A percentile compares a stretch with the other conserved stretches of the same genome.
These are phyloP conservation scores for Tenrec ecaudatus DNA, from an alignment of 2,113 vertebrate species.

Conservation along the genomic window DNA sequence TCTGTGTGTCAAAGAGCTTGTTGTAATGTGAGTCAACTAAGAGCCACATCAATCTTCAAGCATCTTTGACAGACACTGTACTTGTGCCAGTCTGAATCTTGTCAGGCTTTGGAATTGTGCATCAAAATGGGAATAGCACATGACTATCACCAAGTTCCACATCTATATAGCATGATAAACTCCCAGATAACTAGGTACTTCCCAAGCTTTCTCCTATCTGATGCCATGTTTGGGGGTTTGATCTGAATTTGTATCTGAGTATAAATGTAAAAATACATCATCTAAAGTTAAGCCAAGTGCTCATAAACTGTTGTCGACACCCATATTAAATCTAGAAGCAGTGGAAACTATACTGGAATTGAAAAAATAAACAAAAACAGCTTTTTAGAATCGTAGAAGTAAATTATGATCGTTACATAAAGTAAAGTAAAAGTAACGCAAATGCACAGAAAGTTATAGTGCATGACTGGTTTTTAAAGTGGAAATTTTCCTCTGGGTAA, in stretches of 20 bases:
- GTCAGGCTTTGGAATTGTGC: constrained; percentile 76
- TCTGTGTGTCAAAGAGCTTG: constrained; percentile 89
- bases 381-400: neutral
- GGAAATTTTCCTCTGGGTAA: neutral
- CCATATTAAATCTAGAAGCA: constrained; percentile 23
- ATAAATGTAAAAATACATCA: constrained; percentile 42
- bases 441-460: neutral
- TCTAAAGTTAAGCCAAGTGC: constrained; percentile 34
- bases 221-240: neutral
- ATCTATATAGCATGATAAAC: constrained; percentile 68
- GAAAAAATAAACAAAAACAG: neutral
- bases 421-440: constrained; percentile 57
- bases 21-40: constrained; percentile 85
- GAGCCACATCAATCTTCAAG: constrained; percentile 85
- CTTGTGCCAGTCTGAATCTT: constrained; percentile 81
- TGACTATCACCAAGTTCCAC: constrained; percentile 68
- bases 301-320: neutral
- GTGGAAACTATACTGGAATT: neutral
- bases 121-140: constrained; percentile 76
- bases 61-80: constrained; percentile 84
- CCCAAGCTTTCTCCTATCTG: neutral
- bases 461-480: neutral
- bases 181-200: constrained; percentile 53
- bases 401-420: constrained; percentile 19
- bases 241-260: constrained; percentile 61